phyloP scores from a whole-genome alignment of 2,888 invertebrate genomes.

The Odontomyia ornata region DNA sequence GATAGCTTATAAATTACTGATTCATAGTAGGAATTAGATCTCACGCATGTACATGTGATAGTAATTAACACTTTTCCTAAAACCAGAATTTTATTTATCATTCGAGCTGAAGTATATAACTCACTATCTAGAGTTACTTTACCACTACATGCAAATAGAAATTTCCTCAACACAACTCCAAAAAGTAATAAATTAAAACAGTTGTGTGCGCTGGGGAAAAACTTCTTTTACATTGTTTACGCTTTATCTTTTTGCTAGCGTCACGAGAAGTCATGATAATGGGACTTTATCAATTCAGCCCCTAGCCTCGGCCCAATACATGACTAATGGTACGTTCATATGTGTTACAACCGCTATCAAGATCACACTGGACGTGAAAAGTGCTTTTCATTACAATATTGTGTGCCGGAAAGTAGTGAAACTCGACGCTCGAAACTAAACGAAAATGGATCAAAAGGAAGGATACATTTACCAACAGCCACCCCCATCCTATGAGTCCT shows the following conservation, averaged over 20 bases:
- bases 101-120: too few species aligned
- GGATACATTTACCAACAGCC: conserved; percentile 41
- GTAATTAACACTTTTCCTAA: too few species aligned
- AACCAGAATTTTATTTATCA: too few species aligned
- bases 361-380: neutral
- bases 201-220: neutral
- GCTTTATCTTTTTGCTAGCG: conserved; percentile 6
- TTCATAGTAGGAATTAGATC: too few species aligned
- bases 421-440: neutral
- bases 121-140: too few species aligned
- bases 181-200: neutral
- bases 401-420: neutral
- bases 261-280: conserved; percentile 9
- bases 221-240: neutral
- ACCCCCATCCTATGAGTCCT: conserved; percentile 48
- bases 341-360: neutral
- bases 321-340: neutral
- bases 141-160: neutral
- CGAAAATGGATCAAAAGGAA: conserved; percentile 33
- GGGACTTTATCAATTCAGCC: neutral
- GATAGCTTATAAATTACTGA: too few species aligned
- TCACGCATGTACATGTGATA: too few species aligned
- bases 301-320: neutral
- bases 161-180: neutral
- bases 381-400: neutral